These are phyloP conservation scores for Anastrepha ludens DNA, from an alignment of 1,140 invertebrate species.

Conservation along the genomic window DNA sequence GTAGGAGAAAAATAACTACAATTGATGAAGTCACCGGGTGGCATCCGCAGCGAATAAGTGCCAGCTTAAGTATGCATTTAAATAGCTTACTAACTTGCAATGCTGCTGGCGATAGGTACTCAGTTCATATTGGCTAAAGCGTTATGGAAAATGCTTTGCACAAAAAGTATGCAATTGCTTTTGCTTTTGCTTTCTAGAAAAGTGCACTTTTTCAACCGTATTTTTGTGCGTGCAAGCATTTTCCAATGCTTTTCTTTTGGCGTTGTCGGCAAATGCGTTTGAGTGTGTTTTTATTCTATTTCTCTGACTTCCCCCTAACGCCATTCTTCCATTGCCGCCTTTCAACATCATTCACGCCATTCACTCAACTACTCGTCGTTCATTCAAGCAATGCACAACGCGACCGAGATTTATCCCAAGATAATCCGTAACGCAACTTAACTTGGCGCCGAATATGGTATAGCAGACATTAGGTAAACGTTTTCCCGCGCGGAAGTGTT, in stretches of 20 bases:
- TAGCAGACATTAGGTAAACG: constrained; percentile 20
- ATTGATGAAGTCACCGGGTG: constrained; percentile 37
- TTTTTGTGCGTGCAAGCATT: neutral
- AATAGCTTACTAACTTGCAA: constrained; percentile 27
- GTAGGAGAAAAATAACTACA: constrained; percentile 9
- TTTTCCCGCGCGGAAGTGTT: neutral
- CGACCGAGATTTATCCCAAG: constrained; percentile 28
- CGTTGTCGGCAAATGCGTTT: neutral
- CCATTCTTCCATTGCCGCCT: neutral
- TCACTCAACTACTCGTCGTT: neutral
- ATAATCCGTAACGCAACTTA: constrained; percentile 36
- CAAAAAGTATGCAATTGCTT: neutral
- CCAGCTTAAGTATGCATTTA: constrained; percentile 1
- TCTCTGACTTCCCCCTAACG: no score
- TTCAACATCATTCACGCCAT: constrained; percentile 9
- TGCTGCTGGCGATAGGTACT: constrained; percentile 6
- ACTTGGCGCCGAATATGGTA: constrained; percentile 1
- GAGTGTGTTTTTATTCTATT: neutral
- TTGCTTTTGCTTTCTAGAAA: neutral
- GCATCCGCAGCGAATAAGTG: neutral
- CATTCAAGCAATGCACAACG: neutral
- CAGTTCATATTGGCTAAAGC: neutral
- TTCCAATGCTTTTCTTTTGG: neutral
- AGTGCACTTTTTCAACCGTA: neutral
- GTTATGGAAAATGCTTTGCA: neutral